These are phyloP conservation scores for Drosophila monieri DNA, from an alignment of 2,888 invertebrate species.

Conservation along the genomic window DNA sequence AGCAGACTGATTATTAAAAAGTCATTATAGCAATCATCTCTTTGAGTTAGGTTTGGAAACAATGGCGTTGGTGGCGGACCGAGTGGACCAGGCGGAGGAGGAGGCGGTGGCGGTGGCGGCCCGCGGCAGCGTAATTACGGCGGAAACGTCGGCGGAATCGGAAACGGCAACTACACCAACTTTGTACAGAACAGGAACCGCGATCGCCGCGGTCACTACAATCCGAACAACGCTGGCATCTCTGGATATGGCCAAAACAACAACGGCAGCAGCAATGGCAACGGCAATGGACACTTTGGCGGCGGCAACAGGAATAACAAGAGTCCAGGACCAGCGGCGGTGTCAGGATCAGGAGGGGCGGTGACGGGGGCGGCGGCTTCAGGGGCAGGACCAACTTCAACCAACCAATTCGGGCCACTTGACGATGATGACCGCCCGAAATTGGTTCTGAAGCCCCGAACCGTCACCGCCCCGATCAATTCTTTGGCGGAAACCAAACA, in stretches of 20 bases:
- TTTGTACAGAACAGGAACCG: conserved; percentile 78
- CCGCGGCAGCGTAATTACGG: not conserved
- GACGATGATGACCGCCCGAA: conserved; percentile 89
- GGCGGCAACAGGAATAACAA: not conserved
- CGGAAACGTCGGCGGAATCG: conserved; percentile 43
- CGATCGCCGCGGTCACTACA: conserved; percentile 70
- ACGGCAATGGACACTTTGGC: conserved; percentile 6
- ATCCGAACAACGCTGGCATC: conserved; percentile 55
- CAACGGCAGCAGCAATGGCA: conserved; percentile 46
- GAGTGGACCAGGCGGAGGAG: not conserved
- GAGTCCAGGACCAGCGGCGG: not conserved
- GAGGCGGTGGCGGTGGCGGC: not conserved
- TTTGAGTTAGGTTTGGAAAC: conserved; percentile 23
- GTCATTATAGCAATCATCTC: conserved; percentile 6
- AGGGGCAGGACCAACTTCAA: conserved; percentile 14
- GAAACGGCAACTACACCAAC: conserved; percentile 75
- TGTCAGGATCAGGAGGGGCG: conserved; percentile 1
- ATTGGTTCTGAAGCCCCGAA: conserved; percentile 92
- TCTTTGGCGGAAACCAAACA: conserved; percentile 93
- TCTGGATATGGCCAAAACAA: conserved; percentile 42
- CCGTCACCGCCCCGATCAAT: conserved; percentile 93
- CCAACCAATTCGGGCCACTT: not conserved
- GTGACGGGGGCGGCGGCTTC: not conserved
- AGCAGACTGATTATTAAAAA: conserved; percentile 8
- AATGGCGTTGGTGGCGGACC: not conserved